Evolutionary conservation across 2,113 vertebrate species (phyloP).

Genomic region (Cryptomyrus ogoouensis): DNA sequence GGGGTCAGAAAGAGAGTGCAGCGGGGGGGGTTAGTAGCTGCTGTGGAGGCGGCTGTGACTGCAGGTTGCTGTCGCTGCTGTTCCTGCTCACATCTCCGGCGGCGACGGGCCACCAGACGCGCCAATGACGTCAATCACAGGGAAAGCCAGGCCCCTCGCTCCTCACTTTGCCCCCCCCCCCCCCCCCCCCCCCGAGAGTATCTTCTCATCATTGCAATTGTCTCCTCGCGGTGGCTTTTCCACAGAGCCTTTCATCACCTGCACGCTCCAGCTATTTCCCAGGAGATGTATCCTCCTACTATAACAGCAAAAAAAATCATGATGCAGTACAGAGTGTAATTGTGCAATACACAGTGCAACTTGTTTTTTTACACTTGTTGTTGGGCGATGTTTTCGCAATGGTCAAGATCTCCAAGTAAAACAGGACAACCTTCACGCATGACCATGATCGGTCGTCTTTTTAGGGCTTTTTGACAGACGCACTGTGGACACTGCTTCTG

Average conservation of each 20-base stretch:
- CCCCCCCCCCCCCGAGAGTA: neutral
- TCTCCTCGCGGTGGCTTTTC: neutral
- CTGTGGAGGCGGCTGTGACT: neutral
- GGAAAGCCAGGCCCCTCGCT: neutral
- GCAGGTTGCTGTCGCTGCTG: neutral
- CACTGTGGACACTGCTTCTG: neutral
- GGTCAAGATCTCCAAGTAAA: neutral
- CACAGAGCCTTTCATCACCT: constrained; percentile 1
- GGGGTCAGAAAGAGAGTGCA: neutral
- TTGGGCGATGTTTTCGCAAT: neutral
- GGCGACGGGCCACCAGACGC: neutral
- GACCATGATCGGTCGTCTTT: neutral
- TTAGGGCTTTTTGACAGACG: neutral
- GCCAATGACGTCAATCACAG: neutral
- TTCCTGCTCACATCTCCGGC: neutral
- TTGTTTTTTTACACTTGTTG: neutral
- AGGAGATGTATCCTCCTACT: constrained; percentile 20
- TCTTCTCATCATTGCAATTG: neutral
- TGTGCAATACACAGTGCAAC: neutral
- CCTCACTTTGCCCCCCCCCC: neutral
- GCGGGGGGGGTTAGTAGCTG: neutral
- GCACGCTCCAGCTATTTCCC: constrained; percentile 18
- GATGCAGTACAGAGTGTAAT: neutral
- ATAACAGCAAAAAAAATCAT: neutral
- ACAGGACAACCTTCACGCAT: neutral